These are phyloP conservation scores for Pogona vitticeps DNA, from an alignment of 2,113 vertebrate species.

Conservation along the genomic window DNA sequence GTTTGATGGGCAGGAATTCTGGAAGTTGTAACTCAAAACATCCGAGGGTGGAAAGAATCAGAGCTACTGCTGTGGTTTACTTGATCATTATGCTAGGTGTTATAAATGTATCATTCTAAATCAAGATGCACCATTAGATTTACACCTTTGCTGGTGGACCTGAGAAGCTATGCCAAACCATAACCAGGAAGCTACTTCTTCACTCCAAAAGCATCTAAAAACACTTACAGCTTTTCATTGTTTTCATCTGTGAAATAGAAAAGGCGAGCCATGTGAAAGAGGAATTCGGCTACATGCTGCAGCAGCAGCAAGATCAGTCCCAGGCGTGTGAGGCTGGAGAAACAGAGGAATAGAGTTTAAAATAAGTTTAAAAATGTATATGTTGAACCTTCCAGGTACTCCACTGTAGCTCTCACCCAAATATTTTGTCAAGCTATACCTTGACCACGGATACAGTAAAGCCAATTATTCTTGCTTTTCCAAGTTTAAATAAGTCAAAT, in stretches of 20 bases:
- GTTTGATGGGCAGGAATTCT: too few relatives aligned
- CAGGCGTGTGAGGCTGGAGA: conserved; percentile 86
- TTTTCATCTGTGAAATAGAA: conserved; percentile 93
- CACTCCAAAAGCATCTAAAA: background rate
- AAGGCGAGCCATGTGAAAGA: conserved; percentile 90
- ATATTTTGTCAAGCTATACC: background rate
- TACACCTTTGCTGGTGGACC: background rate
- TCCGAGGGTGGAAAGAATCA: too few relatives aligned
- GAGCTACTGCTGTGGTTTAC: too few relatives aligned
- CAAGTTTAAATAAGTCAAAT: background rate
- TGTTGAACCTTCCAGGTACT: background rate
- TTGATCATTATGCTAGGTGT: background rate
- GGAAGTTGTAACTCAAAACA: too few relatives aligned
- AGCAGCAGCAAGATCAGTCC: conserved; percentile 91
- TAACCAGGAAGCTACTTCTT: background rate
- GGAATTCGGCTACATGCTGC: conserved; percentile 90
- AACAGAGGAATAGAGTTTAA: background rate
- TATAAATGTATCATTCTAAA: background rate
- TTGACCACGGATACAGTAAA: background rate
- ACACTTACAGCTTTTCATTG: conserved; percentile 92
- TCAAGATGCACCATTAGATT: background rate
- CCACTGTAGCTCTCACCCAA: too few relatives aligned
- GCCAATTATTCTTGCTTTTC: background rate
- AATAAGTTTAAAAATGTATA: too few relatives aligned
- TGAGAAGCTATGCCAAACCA: too few relatives aligned